Evolutionary conservation across 2,113 vertebrate species (phyloP).

Genomic region (Tamias sibiricus): DNA sequence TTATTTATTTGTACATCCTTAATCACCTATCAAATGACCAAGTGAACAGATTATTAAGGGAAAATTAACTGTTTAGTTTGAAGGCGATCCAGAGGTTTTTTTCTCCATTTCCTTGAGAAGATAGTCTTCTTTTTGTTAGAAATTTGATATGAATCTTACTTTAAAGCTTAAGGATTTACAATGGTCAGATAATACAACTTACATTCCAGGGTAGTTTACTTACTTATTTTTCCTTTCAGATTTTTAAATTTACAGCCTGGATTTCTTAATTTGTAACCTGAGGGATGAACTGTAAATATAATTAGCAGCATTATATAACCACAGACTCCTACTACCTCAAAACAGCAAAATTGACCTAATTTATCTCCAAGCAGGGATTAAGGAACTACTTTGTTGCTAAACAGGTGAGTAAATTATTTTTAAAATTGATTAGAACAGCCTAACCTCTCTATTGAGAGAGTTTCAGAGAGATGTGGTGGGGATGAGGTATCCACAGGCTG

Average conservation of each 20-base stretch:
- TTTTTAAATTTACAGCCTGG: not conserved
- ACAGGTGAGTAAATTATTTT: not conserved
- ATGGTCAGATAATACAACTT: not conserved
- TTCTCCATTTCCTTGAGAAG: not conserved
- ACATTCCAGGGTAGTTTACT: not conserved
- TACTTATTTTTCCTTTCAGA: not conserved
- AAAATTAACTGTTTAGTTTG: not conserved
- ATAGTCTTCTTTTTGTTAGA: not conserved
- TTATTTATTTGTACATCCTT: not conserved
- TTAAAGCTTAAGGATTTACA: not conserved
- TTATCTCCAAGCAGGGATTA: not conserved
- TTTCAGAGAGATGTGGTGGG: too few species aligned
- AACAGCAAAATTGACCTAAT: not conserved
- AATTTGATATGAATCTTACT: conserved; percentile 28
- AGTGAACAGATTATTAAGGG: not conserved
- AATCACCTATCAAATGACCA: not conserved
- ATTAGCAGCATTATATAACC: not conserved
- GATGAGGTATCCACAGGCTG: not conserved
- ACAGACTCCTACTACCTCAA: not conserved
- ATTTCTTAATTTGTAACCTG: conserved; percentile 10
- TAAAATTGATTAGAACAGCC: not conserved
- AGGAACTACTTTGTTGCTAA: not conserved
- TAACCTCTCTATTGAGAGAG: not conserved
- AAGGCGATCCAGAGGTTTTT: not conserved
- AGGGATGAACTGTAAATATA: not conserved